Evolutionary conservation across 2,113 vertebrate species (phyloP).

Genomic region (Thymallus thymallus): DNA sequence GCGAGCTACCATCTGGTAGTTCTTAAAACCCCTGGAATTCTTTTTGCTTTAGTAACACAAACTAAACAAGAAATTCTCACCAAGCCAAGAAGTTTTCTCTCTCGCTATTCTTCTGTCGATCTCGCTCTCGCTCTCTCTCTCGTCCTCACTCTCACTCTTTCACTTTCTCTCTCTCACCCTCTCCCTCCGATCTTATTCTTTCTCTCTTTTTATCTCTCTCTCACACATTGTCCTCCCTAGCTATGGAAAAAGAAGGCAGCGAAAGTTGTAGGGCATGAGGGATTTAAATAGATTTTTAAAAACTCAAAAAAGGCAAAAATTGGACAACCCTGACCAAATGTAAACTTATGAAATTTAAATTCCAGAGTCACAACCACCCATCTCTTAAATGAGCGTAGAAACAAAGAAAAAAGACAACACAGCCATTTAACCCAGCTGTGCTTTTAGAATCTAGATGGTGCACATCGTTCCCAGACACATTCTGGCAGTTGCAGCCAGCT

Average conservation of each 20-base stretch:
- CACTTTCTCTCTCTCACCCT: slow-evolving; percentile 27
- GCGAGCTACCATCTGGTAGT: slow-evolving; percentile 79
- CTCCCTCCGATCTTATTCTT: not conserved
- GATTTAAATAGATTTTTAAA: slow-evolving; percentile 1
- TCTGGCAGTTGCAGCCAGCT: slow-evolving; percentile 18
- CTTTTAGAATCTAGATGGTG: slow-evolving; percentile 5
- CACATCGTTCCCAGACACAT: slow-evolving; percentile 38
- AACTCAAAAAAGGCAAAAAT: too few relatives aligned
- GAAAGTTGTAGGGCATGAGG: not conserved
- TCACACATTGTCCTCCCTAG: not conserved
- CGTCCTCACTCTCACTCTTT: slow-evolving; percentile 10
- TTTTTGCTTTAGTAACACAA: slow-evolving; percentile 83
- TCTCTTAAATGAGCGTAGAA: slow-evolving; percentile 16
- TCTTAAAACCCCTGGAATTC: slow-evolving; percentile 84
- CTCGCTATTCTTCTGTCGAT: slow-evolving; percentile 21
- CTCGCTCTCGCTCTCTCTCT: slow-evolving; percentile 30
- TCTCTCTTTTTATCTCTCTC: not conserved
- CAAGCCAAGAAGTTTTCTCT: slow-evolving; percentile 58
- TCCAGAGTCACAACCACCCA: too few relatives aligned
- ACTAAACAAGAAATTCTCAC: slow-evolving; percentile 76
- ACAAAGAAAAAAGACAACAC: slow-evolving; percentile 14
- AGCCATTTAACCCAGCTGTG: slow-evolving; percentile 48
- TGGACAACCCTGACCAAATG: too few relatives aligned
- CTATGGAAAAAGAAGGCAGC: not conserved
- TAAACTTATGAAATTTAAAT: too few relatives aligned